phyloP scores from a whole-genome alignment of 53 echinoderm and acorn worm species.

The Paracentrotus lividus region DNA sequence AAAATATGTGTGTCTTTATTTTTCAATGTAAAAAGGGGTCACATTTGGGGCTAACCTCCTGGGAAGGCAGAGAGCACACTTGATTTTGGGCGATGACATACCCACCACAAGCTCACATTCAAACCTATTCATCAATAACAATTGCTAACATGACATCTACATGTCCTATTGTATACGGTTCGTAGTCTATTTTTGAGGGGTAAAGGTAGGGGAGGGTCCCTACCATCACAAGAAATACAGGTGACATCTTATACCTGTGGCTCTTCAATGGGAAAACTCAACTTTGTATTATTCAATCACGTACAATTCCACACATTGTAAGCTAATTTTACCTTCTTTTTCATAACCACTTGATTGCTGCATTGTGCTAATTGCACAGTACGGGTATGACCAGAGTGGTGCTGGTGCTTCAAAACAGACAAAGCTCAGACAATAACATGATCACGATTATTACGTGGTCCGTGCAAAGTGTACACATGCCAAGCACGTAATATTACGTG shows the following conservation, averaged over 20 bases:
- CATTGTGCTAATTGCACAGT: too few relatives aligned
- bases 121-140: slow-evolving; percentile 61
- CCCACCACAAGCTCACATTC: slow-evolving; percentile 24
- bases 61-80: slow-evolving; percentile 46
- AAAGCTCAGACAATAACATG: too few relatives aligned
- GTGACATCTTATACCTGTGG: neutral
- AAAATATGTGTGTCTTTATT: slow-evolving; percentile 8
- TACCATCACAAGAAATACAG: neutral
- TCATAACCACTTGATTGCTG: too few relatives aligned
- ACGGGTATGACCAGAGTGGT: too few relatives aligned
- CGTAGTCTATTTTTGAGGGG: neutral
- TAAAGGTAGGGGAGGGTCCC: neutral
- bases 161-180: slow-evolving; percentile 31
- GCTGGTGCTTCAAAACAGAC: too few relatives aligned
- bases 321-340: too few relatives aligned
- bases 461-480: too few relatives aligned
- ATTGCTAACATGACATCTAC: slow-evolving; percentile 31
- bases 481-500: too few relatives aligned
- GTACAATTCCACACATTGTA: too few relatives aligned
- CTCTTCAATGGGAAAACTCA: too few relatives aligned
- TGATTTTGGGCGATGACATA: slow-evolving; percentile 62
- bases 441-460: too few relatives aligned
- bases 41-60: slow-evolving; percentile 20
- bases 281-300: too few relatives aligned
- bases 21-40: slow-evolving; percentile 5